Conservation (phyloP, 2,797 vertebrate species). For the Melanotaenia parkinsoni region DNA sequence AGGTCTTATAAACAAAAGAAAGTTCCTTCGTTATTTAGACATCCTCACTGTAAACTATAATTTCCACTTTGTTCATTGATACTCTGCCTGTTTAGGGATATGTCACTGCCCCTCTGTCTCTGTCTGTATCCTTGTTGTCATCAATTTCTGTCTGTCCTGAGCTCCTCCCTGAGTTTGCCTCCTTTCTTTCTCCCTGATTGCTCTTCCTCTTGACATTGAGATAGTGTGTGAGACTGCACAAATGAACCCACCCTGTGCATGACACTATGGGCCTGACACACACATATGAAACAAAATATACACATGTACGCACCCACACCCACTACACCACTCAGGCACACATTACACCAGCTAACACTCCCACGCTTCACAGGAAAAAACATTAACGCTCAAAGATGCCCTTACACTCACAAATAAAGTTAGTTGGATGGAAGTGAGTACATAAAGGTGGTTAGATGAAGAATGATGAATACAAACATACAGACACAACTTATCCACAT, state of each 20-base stretch:
- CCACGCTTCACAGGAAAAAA: constrained; percentile 46
- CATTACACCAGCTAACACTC: constrained; percentile 23
- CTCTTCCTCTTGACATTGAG: constrained; percentile 82
- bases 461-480: constrained; percentile 17
- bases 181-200: constrained; percentile 74
- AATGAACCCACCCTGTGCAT: constrained; percentile 74
- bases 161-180: constrained; percentile 65
- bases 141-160: constrained; percentile 50
- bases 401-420: constrained; percentile 41
- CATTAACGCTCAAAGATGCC: constrained; percentile 37
- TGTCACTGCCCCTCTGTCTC: constrained; percentile 49
- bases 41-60: constrained; percentile 37
- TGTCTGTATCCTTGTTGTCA: constrained; percentile 54
- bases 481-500: constrained; percentile 44
- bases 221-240: constrained; percentile 61
- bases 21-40: constrained; percentile 16
- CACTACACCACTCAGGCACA: constrained; percentile 11
- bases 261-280: constrained; percentile 57
- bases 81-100: constrained; percentile 48
- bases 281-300: background rate
- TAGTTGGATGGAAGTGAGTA: constrained; percentile 56
- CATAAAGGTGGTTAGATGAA: constrained; percentile 56
- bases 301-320: constrained; percentile 17
- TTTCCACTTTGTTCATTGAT: constrained; percentile 51
- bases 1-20: constrained; percentile 14